Conservation (phyloP, 2,113 vertebrate species). For the Gracilinanus agilis region DNA sequence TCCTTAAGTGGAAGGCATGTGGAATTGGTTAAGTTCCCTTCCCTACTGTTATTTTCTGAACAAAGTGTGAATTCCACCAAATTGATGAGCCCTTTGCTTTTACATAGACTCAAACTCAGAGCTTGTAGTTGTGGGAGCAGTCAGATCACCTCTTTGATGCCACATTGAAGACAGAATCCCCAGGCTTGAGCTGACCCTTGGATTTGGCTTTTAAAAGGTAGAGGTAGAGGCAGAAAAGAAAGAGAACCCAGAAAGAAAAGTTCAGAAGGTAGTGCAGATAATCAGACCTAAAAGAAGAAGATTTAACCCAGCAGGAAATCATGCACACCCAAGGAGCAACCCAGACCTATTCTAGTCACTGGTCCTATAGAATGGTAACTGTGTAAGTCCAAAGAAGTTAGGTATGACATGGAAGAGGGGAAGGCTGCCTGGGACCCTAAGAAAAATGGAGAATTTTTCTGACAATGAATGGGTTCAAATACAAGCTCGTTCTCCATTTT, state of each 20-base stretch:
- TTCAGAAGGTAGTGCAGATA: background rate
- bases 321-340: background rate
- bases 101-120: background rate
- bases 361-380: background rate
- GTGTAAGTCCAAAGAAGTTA: background rate
- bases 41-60: background rate
- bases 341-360: background rate
- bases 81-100: background rate
- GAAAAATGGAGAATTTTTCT: background rate
- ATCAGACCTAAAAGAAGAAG: background rate
- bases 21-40: background rate
- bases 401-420: background rate
- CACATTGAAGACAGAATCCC: background rate
- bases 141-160: background rate
- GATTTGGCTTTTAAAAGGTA: background rate
- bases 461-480: background rate
- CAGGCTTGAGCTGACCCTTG: background rate
- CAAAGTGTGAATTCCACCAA: background rate
- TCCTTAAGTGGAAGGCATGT: background rate
- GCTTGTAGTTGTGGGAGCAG: background rate
- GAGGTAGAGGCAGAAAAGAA: background rate
- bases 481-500: background rate
- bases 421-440: background rate
- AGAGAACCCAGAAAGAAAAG: background rate
- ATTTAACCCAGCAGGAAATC: background rate